These are phyloP conservation scores for Conops quadrifasciatus DNA, from an alignment of 2,888 invertebrate species.

Conservation along the genomic window DNA sequence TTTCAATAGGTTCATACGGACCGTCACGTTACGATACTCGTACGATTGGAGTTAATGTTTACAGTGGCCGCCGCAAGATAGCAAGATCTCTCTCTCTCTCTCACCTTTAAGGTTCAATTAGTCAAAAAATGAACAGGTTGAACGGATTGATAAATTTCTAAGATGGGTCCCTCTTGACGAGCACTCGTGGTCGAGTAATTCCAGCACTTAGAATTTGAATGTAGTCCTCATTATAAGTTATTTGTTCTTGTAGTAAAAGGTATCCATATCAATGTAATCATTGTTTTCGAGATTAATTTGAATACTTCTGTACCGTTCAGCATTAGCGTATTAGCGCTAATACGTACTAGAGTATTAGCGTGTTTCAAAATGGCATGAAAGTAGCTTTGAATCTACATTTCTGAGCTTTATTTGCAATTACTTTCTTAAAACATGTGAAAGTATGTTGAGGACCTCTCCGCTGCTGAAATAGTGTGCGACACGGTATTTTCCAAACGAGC, in stretches of 20 bases:
- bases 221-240: conserved; percentile 46
- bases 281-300: conserved; percentile 28
- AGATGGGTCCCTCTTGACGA: conserved; percentile 52
- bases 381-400: too few species aligned
- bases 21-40: too few species aligned
- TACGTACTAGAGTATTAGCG: too few species aligned
- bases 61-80: too few species aligned
- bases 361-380: conserved; percentile 28
- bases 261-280: conserved; percentile 30
- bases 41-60: too few species aligned
- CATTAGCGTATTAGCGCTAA: too few species aligned
- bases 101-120: too few species aligned
- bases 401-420: conserved; percentile 18
- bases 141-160: conserved; percentile 62
- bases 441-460: conserved; percentile 40
- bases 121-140: conserved; percentile 60
- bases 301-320: conserved; percentile 28
- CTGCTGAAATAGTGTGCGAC: conserved; percentile 53
- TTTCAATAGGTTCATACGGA: too few species aligned
- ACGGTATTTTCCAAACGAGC: too few species aligned
- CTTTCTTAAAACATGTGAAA: conserved; percentile 39
- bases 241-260: conserved; percentile 35
- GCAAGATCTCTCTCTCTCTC: too few species aligned
- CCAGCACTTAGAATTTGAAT: conserved; percentile 50
- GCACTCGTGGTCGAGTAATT: conserved; percentile 57